A percentile compares a stretch with the other conserved stretches of the same genome.
Evolutionary conservation across 1,140 invertebrate species (phyloP).

Genomic region (Trialeurodes vaporariorum): DNA sequence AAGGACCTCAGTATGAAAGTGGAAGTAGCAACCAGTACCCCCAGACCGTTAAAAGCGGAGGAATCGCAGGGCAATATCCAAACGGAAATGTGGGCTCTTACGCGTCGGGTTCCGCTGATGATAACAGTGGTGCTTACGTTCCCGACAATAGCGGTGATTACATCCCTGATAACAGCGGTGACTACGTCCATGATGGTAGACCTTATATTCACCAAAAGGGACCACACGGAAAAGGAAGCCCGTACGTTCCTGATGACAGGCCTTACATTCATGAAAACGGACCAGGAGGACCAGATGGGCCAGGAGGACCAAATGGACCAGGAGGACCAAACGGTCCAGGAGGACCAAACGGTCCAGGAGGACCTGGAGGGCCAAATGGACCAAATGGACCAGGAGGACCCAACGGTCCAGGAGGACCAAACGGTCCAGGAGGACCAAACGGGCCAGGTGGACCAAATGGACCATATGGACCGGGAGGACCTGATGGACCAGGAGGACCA

Average conservation of each 20-base stretch:
- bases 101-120: neutral
- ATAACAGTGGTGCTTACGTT: neutral
- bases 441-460: too few species aligned
- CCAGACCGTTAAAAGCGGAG: constrained; percentile 17
- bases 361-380: too few species aligned
- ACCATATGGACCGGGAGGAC: constrained; percentile 2
- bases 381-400: constrained; percentile 14
- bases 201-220: constrained; percentile 15
- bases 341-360: too few species aligned
- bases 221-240: constrained; percentile 5
- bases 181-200: constrained; percentile 6
- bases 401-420: too few species aligned
- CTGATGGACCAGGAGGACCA: constrained; percentile 13
- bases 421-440: too few species aligned
- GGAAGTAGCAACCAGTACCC: neutral
- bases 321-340: too few species aligned
- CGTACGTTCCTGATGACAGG: constrained; percentile 8
- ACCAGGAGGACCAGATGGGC: too few species aligned
- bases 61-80: constrained; percentile 11
- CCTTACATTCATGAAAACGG: neutral
- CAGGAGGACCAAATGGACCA: too few species aligned
- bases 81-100: constrained; percentile 11
- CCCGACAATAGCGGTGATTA: neutral
- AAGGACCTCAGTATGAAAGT: neutral
- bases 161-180: constrained; percentile 3